Evolutionary conservation across 2,113 vertebrate genomes (phyloP).

Genomic region (Thalassarche chlororhynchos): DNA sequence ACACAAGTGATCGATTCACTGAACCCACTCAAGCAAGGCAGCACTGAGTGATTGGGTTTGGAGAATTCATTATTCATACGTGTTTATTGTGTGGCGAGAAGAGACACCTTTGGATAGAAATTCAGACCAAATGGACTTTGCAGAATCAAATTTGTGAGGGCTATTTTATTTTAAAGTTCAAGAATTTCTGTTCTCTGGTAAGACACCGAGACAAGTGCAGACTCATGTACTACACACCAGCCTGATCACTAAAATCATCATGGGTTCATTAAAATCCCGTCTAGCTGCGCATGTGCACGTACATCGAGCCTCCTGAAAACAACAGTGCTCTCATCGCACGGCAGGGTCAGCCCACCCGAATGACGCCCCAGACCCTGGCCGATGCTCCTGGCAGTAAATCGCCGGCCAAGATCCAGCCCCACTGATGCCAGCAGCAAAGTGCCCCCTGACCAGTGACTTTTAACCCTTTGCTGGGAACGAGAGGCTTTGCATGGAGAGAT

Average conservation of each 20-base stretch:
- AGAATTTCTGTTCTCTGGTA: background rate
- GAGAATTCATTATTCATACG: background rate
- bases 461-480: background rate
- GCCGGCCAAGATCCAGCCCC: background rate
- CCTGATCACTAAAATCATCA: background rate
- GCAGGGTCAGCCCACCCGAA: no score
- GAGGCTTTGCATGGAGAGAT: background rate
- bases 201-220: background rate
- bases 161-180: background rate
- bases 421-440: background rate
- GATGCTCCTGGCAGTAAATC: background rate
- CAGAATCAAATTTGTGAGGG: background rate
- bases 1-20: slow-evolving; percentile 75
- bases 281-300: background rate
- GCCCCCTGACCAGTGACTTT: background rate
- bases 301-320: background rate
- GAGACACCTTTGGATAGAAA: background rate
- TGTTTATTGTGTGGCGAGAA: background rate
- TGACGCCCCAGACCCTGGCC: no score
- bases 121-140: background rate
- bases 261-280: background rate
- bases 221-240: no score
- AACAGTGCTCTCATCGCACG: background rate
- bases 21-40: slow-evolving; percentile 69
- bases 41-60: background rate